phyloP scores from a whole-genome alignment of 2,797 vertebrate species.

The Clamator glandarius region DNA sequence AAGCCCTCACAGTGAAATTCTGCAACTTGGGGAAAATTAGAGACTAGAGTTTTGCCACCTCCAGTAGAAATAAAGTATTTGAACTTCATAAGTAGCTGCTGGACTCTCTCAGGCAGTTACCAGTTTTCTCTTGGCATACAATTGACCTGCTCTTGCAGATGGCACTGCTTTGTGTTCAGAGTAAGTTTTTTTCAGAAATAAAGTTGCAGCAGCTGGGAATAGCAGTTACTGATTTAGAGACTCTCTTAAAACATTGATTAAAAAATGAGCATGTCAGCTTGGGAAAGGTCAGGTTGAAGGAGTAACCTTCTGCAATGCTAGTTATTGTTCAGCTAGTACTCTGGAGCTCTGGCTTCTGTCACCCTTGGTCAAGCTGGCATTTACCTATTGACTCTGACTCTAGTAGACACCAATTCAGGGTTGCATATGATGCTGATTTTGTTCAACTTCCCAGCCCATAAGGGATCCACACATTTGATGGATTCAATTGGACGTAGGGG shows the following conservation, averaged over 20 bases:
- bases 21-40: neutral
- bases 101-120: neutral
- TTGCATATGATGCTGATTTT: neutral
- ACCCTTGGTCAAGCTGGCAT: neutral
- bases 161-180: neutral
- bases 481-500: neutral
- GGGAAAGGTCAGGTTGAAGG: neutral
- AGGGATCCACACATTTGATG: neutral
- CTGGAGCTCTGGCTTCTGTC: neutral
- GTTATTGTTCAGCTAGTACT: neutral
- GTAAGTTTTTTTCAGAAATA: neutral
- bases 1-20: neutral
- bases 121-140: neutral
- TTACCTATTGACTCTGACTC: neutral
- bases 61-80: neutral
- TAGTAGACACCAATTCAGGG: neutral
- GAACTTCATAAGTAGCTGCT: neutral
- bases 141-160: neutral
- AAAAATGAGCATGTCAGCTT: neutral
- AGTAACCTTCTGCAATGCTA: neutral
- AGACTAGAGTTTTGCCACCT: neutral
- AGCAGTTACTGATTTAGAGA: neutral
- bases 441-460: neutral
- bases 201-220: neutral
- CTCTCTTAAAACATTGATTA: conserved; percentile 5